Conservation (phyloP, 2,113 vertebrate species). For the Rhizomys pruinosus region DNA sequence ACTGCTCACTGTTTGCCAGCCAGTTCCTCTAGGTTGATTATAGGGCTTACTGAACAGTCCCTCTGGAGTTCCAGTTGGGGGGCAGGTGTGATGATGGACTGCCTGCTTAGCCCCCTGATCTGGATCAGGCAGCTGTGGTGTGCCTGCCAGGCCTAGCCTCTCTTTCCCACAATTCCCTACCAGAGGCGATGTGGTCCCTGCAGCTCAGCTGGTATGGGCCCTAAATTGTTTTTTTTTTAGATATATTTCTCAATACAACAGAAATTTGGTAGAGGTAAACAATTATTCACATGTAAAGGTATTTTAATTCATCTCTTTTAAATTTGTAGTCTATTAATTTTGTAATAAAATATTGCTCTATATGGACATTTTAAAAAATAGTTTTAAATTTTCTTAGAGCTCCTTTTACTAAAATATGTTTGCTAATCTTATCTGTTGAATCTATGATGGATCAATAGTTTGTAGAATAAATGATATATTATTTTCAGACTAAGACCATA, state of each 20-base stretch:
- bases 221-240: neutral
- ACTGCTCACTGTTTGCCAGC: too few relatives aligned
- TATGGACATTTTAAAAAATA: neutral
- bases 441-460: neutral
- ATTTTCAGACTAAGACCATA: neutral
- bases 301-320: neutral
- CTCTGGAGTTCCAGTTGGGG: too few relatives aligned
- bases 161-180: too few relatives aligned
- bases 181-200: too few relatives aligned
- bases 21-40: too few relatives aligned
- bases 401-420: neutral
- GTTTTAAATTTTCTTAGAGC: neutral
- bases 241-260: constrained; percentile 10
- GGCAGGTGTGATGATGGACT: too few relatives aligned
- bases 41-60: too few relatives aligned
- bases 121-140: too few relatives aligned
- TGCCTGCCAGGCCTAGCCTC: too few relatives aligned
- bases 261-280: constrained; percentile 1
- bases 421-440: neutral
- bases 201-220: too few relatives aligned
- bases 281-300: neutral
- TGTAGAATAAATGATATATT: neutral
- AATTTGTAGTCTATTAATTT: constrained; percentile 10
- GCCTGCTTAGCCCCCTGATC: too few relatives aligned
- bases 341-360: neutral